Conservation (phyloP, 2,888 invertebrate genomes). For the Agrilus biguttatus region DNA sequence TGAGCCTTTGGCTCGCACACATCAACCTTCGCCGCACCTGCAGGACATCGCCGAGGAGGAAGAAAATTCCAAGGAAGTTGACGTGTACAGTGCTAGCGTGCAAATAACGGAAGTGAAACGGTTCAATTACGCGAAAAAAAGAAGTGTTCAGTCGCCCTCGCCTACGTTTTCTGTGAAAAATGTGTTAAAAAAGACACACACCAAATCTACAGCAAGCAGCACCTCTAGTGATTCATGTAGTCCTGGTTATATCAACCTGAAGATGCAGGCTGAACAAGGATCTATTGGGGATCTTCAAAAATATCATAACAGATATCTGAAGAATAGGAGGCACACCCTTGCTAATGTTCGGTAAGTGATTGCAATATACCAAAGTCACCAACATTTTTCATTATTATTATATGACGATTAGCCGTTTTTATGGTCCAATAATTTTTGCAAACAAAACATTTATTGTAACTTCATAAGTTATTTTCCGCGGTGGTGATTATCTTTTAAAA, state of each 20-base stretch:
- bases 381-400: too few species aligned
- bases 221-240: conserved; percentile 29
- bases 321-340: conserved; percentile 76
- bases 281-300: conserved; percentile 81
- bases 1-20: conserved; percentile 43
- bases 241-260: conserved; percentile 27
- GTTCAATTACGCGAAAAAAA: conserved; percentile 22
- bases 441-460: too few species aligned
- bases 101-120: conserved; percentile 32
- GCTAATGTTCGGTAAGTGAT: conserved; percentile 80
- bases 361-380: too few species aligned
- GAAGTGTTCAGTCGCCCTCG: conserved; percentile 41
- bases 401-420: too few species aligned
- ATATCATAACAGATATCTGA: conserved; percentile 73
- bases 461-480: too few species aligned
- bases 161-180: conserved; percentile 45
- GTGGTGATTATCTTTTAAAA: too few species aligned
- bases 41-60: conserved; percentile 77
- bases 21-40: conserved; percentile 54
- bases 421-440: too few species aligned
- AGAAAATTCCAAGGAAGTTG: conserved; percentile 57
- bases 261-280: conserved; percentile 87
- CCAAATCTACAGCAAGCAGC: conserved; percentile 18
- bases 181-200: conserved; percentile 35
- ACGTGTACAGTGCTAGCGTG: conserved; percentile 35